Evolutionary conservation across 1,140 invertebrate species (phyloP).

Genomic region (Rhynchophorus ferrugineus): DNA sequence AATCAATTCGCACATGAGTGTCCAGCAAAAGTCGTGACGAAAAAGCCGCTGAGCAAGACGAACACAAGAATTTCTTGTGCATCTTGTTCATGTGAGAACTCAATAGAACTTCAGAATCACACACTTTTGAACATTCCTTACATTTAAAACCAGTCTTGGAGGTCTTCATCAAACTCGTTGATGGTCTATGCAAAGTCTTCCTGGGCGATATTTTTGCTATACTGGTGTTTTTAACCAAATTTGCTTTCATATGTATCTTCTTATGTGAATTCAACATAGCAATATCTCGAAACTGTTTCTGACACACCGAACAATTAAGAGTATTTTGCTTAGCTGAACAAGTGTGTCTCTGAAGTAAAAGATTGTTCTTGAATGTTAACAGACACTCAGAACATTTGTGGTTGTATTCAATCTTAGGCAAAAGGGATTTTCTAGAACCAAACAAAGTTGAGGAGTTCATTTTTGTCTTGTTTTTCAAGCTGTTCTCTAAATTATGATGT

Average conservation of each 20-base stretch:
- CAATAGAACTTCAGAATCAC: constrained; percentile 22
- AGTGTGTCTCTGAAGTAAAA: constrained; percentile 30
- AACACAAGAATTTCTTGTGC: constrained; percentile 29
- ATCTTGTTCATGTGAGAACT: constrained; percentile 25
- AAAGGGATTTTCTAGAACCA: constrained; percentile 10
- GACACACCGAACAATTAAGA: constrained; percentile 27
- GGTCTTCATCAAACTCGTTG: constrained; percentile 5
- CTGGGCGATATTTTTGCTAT: constrained; percentile 26
- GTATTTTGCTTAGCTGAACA: constrained; percentile 12
- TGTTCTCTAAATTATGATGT: constrained; percentile 32
- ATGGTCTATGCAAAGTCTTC: constrained; percentile 14
- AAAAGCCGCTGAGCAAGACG: constrained; percentile 25
- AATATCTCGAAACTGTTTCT: constrained; percentile 27
- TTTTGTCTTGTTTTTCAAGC: constrained; percentile 16
- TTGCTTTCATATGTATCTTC: constrained; percentile 31
- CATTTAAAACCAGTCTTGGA: constrained; percentile 23
- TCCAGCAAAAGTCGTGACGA: constrained; percentile 28
- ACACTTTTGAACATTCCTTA: constrained; percentile 27
- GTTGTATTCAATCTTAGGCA: constrained; percentile 22
- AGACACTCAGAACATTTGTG: constrained; percentile 32
- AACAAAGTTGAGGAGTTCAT: not conserved
- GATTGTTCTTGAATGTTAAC: constrained; percentile 32
- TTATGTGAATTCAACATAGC: constrained; percentile 29
- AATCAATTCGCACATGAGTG: constrained; percentile 26
- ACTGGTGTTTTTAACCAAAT: constrained; percentile 29